Base-by-base conservation (phyloP, 2,888 invertebrate genomes). In the Parelbella ahira region DNA sequence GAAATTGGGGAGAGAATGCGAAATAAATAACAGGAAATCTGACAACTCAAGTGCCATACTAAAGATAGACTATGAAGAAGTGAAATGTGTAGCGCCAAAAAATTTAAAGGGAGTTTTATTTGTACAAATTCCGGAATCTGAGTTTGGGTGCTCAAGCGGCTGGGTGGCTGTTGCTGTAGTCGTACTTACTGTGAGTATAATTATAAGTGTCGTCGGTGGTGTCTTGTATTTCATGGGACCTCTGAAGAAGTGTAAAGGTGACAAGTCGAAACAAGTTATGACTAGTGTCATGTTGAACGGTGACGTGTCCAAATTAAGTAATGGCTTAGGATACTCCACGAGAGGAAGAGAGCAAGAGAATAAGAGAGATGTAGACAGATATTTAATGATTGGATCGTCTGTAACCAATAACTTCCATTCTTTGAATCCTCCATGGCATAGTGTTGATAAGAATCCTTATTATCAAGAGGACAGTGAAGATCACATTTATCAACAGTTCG, bases 141-240 rank as follows among this genome's bases (percentile, higher is more conserved):
- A 91, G 64, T 89, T 91, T 56, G 89, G 90, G 53, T 91, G 91
- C 73, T 90, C 90, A 44, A 86, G 81, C 51, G 89, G 89, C 18
- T 91, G 90, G 91, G 83, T 91, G 50, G 88, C 90, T 50, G 88
- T 89, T 34, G 82, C 88, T 37, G 73, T 88, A 50, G 78, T 88
- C 58, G 88, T 88, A 60, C 68, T 88, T 60, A 84, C 87, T 59
- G 76, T 88, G 55, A 88, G 88, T 73, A 83, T 90, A 58, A 75
- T 89, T 48, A 89, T 89, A 58, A 88, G 88, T 63, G 68, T 84
- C 18, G 79, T 81, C 3, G 88, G 88, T 45, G 84, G 81, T 51
- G 84, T 84, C 54, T 71, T 89, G 57, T 84, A 87, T 64, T 82
- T 87, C 58, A 71, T 84, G 77, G 83, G 88, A 60, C 86, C 87